Evolutionary conservation across 2,888 invertebrate genomes (phyloP), one percentile per base, ranked within the genome.

Genomic region (Temnothorax rugatulus): DNA sequence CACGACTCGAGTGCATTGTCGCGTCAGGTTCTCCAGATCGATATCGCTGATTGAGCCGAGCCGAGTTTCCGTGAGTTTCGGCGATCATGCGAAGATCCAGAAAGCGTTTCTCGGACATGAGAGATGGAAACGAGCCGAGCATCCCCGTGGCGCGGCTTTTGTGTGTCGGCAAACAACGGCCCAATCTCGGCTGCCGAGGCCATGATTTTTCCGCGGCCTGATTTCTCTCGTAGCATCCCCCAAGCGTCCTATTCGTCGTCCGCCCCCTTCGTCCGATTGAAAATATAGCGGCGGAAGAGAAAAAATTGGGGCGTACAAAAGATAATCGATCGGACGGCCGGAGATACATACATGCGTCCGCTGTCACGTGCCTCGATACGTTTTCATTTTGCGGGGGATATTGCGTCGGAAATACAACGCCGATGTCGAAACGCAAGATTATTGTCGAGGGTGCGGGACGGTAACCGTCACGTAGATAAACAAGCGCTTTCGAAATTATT

Each of bases 201-300:
- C 44, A 44, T 34, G 57, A 68, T 68, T 69, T 66, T 79, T 84
- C 18, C 38, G 21, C 64, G 66, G 50, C 79, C 86, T 86, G 74
- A 25, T 88, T 85, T 88, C 82, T 64, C 61, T 54, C 44, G 57
- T 50, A n/a, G 13, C 8, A 74, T 38, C 57, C 77, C 66, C 50
- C 63, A 34, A 79, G 52, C 83, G 59, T 29, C 54, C 84, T 75
- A 83, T 86, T 87, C 85, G 69, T 75, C 47, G 41, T 29, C 57
- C 52, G 29, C 50, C 47, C 77, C n/a, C 63, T 61, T 50, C 71
- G 47, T 73, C n/a, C 66, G 84, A 88, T 88, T 83, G 83, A 87
- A 89, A 85, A 76, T 79, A 54, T 63, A 34, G 34, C 61, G 52
- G 34, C 11, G 52, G 18, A 57, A n/a, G 18, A 61, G 50, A 61